These are phyloP conservation scores for Congeria kusceri DNA, from an alignment of 2,888 invertebrate species.

Conservation along the genomic window DNA sequence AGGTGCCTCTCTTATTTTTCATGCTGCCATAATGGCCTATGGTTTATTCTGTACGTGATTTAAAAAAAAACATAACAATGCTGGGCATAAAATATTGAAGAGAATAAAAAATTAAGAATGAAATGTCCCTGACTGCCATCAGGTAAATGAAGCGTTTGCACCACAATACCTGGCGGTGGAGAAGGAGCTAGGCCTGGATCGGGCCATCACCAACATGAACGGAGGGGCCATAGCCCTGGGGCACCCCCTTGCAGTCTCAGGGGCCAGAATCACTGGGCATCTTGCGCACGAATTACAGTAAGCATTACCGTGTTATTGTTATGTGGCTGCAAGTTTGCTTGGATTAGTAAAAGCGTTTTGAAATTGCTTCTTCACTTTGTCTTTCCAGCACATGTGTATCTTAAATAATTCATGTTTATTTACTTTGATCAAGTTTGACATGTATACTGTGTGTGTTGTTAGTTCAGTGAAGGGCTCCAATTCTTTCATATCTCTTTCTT, in stretches of 20 bases:
- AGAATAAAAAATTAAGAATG: too few species aligned
- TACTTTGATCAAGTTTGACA: not conserved
- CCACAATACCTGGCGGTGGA: constrained; percentile 97
- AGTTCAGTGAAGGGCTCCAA: too few species aligned
- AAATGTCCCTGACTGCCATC: constrained; percentile 15
- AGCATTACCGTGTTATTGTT: constrained; percentile 35
- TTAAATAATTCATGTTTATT: not conserved
- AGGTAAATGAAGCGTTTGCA: constrained; percentile 99
- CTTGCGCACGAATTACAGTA: constrained; percentile 96
- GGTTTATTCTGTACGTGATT: too few species aligned
- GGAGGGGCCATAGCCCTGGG: constrained; percentile 98
- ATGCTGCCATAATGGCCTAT: too few species aligned
- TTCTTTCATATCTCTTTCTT: constrained; percentile 74
- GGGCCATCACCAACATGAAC: constrained; percentile 95
- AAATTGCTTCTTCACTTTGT: not conserved
- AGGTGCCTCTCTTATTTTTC: too few species aligned
- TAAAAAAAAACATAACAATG: too few species aligned
- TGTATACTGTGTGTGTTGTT: too few species aligned
- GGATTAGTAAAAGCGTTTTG: too few species aligned
- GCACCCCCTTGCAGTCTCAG: constrained; percentile 98
- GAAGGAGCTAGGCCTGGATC: constrained; percentile 94
- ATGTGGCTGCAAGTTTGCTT: too few species aligned
- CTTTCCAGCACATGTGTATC: not conserved
- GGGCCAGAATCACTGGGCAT: constrained; percentile 95
- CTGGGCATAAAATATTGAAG: too few species aligned